Evolutionary conservation across 2,888 invertebrate genomes (phyloP), one percentile per base, ranked within the genome.

Genomic region (Syrista parreyssii): DNA sequence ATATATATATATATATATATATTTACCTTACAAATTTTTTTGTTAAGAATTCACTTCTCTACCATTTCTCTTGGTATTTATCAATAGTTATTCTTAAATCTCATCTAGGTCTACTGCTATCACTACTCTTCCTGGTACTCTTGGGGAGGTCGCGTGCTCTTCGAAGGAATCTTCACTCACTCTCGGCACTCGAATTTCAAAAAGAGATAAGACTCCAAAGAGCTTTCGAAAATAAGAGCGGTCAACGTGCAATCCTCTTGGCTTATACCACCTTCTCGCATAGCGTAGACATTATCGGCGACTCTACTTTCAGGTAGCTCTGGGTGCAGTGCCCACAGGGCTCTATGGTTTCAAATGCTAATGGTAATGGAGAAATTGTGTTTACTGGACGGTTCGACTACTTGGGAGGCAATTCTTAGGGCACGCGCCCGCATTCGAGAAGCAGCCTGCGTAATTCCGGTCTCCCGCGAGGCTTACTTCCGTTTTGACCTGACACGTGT

Each of bases 391-490:
- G 55, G 71, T 33, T 33, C 71, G 71, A 33, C 33, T 71, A 33
- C 33, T 71, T 55, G 23, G 55, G 55, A 55, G 23, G 55, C 9
- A 55, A 55, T 77, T 68, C 69, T 72, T 32, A 15, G 81, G 87
- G 89, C 89, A 89, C 90, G 89, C 83, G 90, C 90, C 89, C 89
- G 88, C 89, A 89, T 89, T 84, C 79, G 76, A 78, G 79, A 78
- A 74, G 40, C 80, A 76, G 9, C 40, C 78, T 36, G 78, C 84
- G 81, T 40, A 81, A 78, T 84, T 84, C 84, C 84, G 84, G 84
- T 80, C 78, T 77, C 73, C 76, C 68, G 75, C 79, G 69, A 73
- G 32, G 74, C 82, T 82, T 81, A 83, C 79, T 88, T 89, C 88
- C 88, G 88, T 71, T 33, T 33, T 23, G 23, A 15, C 23, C 23